Evolutionary conservation across 2,113 vertebrate genomes (phyloP).

Genomic region (Dendropsophus ebraccatus): DNA sequence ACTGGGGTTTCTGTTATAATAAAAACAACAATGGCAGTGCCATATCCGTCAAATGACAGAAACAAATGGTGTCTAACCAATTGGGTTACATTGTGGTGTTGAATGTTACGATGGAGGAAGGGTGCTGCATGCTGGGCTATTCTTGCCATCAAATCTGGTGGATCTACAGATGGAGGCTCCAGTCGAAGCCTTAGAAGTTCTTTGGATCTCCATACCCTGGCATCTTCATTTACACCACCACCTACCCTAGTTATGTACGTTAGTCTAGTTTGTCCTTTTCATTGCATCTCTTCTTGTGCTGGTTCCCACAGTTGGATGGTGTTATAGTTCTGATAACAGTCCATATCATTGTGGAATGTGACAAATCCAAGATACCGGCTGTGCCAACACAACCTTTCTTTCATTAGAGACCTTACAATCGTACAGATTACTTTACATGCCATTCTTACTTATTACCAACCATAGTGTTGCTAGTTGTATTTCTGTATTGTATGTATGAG

Average conservation of each 20-base stretch:
- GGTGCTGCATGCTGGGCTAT: too few relatives aligned
- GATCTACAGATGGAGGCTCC: too few relatives aligned
- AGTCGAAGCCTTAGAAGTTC: too few relatives aligned
- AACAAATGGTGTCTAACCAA: too few relatives aligned
- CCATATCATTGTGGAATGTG: constrained; percentile 1
- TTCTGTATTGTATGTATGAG: background rate
- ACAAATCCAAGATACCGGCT: background rate
- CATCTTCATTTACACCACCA: background rate
- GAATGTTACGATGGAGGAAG: too few relatives aligned
- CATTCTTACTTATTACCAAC: background rate
- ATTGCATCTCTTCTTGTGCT: background rate
- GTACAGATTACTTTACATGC: background rate
- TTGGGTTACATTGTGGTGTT: too few relatives aligned
- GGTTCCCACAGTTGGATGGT: background rate
- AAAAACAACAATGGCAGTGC: too few relatives aligned
- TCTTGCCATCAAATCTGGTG: too few relatives aligned
- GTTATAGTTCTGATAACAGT: background rate
- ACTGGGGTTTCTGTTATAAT: too few relatives aligned
- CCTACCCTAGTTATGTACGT: background rate
- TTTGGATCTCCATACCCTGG: too few relatives aligned
- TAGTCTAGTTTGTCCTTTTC: background rate
- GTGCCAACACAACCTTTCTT: background rate
- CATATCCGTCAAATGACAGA: too few relatives aligned
- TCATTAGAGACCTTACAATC: background rate
- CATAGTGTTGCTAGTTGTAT: background rate